Evolutionary conservation across 1,140 invertebrate species (phyloP).

Genomic region (Macrocentrus cingulum): DNA sequence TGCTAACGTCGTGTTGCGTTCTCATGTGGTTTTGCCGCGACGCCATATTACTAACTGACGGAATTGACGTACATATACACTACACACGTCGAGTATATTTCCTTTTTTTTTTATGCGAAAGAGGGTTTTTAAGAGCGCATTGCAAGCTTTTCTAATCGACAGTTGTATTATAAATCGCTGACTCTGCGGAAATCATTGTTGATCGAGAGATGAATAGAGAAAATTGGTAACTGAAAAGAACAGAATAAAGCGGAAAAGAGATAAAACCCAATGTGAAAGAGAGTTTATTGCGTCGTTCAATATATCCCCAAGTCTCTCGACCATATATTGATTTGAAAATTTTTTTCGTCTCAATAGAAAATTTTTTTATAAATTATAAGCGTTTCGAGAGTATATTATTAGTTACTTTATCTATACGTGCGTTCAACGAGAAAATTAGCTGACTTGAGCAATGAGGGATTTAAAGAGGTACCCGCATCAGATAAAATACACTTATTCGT

Average conservation of each 20-base stretch:
- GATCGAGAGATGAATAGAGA: background rate
- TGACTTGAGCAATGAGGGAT: too few relatives aligned
- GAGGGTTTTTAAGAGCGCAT: background rate
- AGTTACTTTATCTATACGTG: too few relatives aligned
- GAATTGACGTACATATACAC: background rate
- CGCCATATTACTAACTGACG: background rate
- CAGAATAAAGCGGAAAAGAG: background rate
- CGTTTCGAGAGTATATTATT: too few relatives aligned
- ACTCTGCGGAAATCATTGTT: slow-evolving; percentile 14
- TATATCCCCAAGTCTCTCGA: too few relatives aligned
- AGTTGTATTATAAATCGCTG: slow-evolving; percentile 17
- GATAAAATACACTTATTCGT: too few relatives aligned
- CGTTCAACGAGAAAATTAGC: too few relatives aligned
- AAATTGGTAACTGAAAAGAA: slow-evolving; percentile 13
- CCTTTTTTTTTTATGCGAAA: background rate
- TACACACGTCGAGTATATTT: background rate
- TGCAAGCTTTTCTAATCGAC: slow-evolving; percentile 16
- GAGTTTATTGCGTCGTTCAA: too few relatives aligned
- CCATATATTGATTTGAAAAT: too few relatives aligned
- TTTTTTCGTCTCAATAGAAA: too few relatives aligned
- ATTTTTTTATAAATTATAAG: too few relatives aligned
- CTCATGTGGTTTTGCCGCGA: background rate
- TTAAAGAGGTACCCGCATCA: too few relatives aligned
- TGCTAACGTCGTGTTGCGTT: background rate
- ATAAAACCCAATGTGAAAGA: background rate